Percentiles rank a stretch among this genome's conserved stretches.
phyloP scores from a whole-genome alignment of 64 coral and sea anemone species.

The Cladopsammia gracilis region DNA sequence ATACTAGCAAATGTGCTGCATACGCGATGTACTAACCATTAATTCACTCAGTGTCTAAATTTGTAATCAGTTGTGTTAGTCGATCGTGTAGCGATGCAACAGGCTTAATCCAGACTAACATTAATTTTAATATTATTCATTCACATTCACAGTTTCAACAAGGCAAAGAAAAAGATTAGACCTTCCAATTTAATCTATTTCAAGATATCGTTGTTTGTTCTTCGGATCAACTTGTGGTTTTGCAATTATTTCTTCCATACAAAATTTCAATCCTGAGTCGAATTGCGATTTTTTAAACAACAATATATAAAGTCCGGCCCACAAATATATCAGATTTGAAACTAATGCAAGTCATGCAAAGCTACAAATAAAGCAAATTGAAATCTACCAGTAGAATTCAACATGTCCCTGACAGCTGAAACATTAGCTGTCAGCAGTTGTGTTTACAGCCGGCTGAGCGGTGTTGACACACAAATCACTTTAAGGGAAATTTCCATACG shows the following conservation, averaged over 20 bases:
- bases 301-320: neutral
- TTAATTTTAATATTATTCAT: no score
- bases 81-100: no score
- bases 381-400: constrained; percentile 26
- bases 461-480: constrained; percentile 28
- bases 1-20: no score
- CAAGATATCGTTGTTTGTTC: neutral
- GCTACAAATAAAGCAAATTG: neutral
- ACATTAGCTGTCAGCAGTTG: neutral
- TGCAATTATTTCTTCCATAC: neutral
- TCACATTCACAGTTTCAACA: no score
- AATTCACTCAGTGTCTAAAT: no score
- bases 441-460: neutral
- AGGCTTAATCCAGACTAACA: no score
- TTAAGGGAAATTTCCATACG: constrained; percentile 42
- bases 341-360: neutral
- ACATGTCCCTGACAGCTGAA: neutral
- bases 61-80: no score
- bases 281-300: neutral
- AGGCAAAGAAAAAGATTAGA: neutral
- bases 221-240: neutral
- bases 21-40: no score
- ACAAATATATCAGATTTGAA: neutral
- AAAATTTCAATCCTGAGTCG: neutral
- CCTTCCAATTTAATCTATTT: neutral